Evolutionary conservation across 2,797 vertebrate genomes (phyloP), one percentile per base, ranked within the genome.

Genomic region (Myiothlypis chrysogaster): DNA sequence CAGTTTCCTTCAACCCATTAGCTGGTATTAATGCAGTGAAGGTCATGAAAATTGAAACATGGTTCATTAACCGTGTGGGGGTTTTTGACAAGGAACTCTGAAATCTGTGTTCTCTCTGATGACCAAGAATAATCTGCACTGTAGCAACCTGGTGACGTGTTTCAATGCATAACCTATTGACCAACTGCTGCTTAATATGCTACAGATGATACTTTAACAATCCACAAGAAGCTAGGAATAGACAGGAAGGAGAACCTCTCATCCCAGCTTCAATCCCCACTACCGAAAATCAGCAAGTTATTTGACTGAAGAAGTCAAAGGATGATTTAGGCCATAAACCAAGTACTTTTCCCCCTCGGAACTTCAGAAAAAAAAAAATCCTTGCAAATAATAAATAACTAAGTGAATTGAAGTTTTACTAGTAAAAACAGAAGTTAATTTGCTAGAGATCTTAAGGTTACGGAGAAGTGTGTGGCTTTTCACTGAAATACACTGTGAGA

Each of bases 111-210:
- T 76, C 37, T 71, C 61, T 92, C 81, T 78, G 65, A 87, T 59
- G 68, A 89, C 53, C 56, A 91, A 70, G 61, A 93, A 72, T 66
- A 95, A 85, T 65, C 71, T 89, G 35, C 39, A 73, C 64, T 75
- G 53, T 44, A 95, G 56, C 41, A 90, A 92, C 53, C 22, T 77
- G 88, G 50, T 87, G 81, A 83, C 1, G 0, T 79, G 84, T 87
- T 96, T 94, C 66, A 68, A 44, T 30, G 20, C 53, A 64, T 22
- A 95, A 76, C 56, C 49, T 93, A 76, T 94, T 85, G 85, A 93
- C 89, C 53, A 96, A 75, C 63, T 92, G 60, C 86, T 95, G 75
- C 49, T 95, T 90, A 89, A 92, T 75, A 90, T 85, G 71, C 78
- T 77, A 50, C 34, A 85, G 78, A 60, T 56, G 35, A 90, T 34